phyloP scores from a whole-genome alignment of 2,888 invertebrate species.

The Metalampra italica region DNA sequence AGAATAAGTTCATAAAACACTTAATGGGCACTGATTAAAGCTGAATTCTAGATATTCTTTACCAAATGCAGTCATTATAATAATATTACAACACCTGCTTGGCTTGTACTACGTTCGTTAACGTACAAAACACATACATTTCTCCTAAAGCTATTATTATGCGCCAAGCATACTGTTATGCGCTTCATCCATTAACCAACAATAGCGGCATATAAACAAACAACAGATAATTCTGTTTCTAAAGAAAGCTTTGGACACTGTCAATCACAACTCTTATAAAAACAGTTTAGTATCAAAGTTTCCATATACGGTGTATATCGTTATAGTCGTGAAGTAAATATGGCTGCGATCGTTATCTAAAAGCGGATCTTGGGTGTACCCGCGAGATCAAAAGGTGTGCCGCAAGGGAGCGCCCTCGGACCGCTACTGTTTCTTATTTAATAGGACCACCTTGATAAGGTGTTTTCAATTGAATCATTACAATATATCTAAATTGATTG shows the following conservation, averaged over 20 bases:
- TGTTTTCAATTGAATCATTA: conserved; percentile 12
- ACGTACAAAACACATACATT: conserved; percentile 43
- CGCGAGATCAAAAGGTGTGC: conserved; percentile 44
- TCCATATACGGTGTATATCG: conserved; percentile 21
- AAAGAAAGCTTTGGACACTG: conserved; percentile 24
- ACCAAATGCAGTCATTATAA: conserved; percentile 34
- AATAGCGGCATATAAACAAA: conserved; percentile 49
- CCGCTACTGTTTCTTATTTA: conserved; percentile 28
- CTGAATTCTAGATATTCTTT: conserved; percentile 29
- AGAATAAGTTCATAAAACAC: conserved; percentile 28
- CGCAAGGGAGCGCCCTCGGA: conserved; percentile 37
- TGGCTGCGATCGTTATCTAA: conserved; percentile 38
- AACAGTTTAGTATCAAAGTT: conserved; percentile 25
- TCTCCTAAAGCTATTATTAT: conserved; percentile 50
- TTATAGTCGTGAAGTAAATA: conserved; percentile 24
- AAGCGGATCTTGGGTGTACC: conserved; percentile 36
- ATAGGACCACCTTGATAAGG: conserved; percentile 27
- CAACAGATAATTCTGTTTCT: conserved; percentile 31
- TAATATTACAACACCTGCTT: conserved; percentile 44
- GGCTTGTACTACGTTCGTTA: conserved; percentile 18
- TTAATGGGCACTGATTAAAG: conserved; percentile 30
- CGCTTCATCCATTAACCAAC: conserved; percentile 57
- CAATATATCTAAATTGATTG: conserved; percentile 7
- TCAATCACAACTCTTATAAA: conserved; percentile 15
- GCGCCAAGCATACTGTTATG: conserved; percentile 38